Evolutionary conservation across 1,140 invertebrate species (phyloP).

Genomic region (Hyles euphorbiae): DNA sequence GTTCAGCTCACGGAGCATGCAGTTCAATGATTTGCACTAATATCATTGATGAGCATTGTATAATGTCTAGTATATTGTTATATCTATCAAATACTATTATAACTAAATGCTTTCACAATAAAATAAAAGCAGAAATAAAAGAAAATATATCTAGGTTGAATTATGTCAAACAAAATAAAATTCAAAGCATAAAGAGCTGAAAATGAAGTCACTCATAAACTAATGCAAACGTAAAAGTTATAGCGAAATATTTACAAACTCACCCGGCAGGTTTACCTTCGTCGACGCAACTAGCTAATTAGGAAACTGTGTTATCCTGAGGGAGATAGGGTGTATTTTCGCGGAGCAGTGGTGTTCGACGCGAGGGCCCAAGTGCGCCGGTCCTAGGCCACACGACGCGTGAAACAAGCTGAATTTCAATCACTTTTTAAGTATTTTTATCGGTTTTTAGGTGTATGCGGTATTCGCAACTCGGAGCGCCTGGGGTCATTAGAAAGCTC

Average conservation of each 20-base stretch:
- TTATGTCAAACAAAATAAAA: too few species aligned
- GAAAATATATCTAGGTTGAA: too few species aligned
- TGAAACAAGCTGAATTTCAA: conserved; percentile 45
- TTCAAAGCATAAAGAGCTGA: too few species aligned
- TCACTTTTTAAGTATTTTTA: conserved; percentile 46
- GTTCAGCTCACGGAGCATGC: too few species aligned
- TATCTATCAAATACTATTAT: too few species aligned
- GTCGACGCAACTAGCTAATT: conserved; percentile 46
- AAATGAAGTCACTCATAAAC: too few species aligned
- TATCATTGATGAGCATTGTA: too few species aligned
- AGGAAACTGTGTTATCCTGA: conserved; percentile 53
- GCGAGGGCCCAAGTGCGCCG: conserved; percentile 38
- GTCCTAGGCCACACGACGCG: conserved; percentile 41
- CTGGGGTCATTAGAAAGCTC: conserved; percentile 72
- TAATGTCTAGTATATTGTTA: too few species aligned
- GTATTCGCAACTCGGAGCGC: conserved; percentile 59
- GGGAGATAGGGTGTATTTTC: conserved; percentile 64
- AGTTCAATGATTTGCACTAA: too few species aligned
- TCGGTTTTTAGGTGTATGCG: conserved; percentile 37
- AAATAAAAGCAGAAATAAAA: too few species aligned
- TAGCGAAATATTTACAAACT: conserved; percentile 5
- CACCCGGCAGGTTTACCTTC: conserved; percentile 29
- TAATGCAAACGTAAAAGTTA: not conserved
- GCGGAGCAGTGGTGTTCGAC: conserved; percentile 24
- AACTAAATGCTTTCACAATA: too few species aligned